Evolutionary conservation across 1,140 invertebrate species (phyloP), one percentile per base, ranked within the genome.

Genomic region (Oedothorax gibbosus): DNA sequence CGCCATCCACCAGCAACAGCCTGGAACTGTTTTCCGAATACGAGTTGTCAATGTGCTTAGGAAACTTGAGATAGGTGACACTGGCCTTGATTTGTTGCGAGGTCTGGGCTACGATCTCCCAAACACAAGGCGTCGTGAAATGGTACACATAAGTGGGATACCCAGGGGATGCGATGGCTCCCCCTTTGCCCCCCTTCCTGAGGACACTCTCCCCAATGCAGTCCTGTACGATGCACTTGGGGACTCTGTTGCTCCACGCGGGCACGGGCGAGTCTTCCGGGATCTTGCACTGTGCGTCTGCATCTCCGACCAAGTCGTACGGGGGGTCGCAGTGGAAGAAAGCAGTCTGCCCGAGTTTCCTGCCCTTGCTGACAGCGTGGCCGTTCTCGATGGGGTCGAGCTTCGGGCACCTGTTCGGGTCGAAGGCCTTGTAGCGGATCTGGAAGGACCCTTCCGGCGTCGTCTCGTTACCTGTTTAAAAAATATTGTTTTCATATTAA

Each of bases 391-490:
- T 85, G 21, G 54, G 53, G 35, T 78, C 64, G 3, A 86, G 83
- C 56, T 69, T 79, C 35, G 53, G 79, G 62, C 87, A 87, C 0
- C 64, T 54, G 21, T 73, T n/a, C 20, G 85, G 86, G 65, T 87
- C 85, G 51, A 87, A 87, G n/a, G 78, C 57, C 75, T 83, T 86
- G 76, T 79, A 87, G 14, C 86, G 73, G n/a, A 87, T 69, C 21
- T 78, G 83, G 50, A 87, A 87, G 7, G 79, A 79, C 2, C 69
- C 84, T 5, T 35, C 35, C 35, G 35, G 35, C 35, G 35, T 2
- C 5, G 35, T 35, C 35, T 35, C 35, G 35, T 35, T 35, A 35
- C 35, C 35, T 35, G 35, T 35, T 35, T 2, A 62, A 35, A 35
- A 35, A 35, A 35, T 35, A 35, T 35, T 35, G 35, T 5, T 5